Base-by-base conservation (phyloP, 2,113 vertebrate genomes). In the Gallinago media region DNA sequence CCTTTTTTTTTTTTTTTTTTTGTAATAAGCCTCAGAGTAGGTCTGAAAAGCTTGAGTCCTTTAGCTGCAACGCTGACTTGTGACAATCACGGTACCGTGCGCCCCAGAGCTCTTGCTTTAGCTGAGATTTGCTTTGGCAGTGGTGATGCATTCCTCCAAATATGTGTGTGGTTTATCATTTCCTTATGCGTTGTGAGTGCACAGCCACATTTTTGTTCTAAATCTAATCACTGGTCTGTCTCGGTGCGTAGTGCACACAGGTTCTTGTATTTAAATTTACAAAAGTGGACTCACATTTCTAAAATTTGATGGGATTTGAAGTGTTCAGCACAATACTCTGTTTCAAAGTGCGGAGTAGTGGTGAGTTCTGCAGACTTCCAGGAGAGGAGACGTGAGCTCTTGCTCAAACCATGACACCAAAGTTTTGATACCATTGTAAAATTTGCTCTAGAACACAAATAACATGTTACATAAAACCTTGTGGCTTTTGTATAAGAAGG, bases 401-500 rank as follows among this genome's bases (percentile, higher is more conserved):
- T 77, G 11, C 26, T 65, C 27, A 65, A 22, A 44, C 40, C 27
- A 42, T 2, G 4, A 42, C 27, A 20, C 78, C 96, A 66, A 84
- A 94, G 62, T 46, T 97, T 95, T 81, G 85, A 76, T 81, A 82
- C 86, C 46, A 22, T 66, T 68, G 67, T 93, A 72, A 94, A 95
- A 55, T 96, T 88, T 85, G 54, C 78, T 93, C 4, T 92, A 26
- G 46, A 68, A 67, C 6, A 1, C 44, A 76, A 74, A 50, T 74
- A 72, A 31, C 3, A 4, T 92, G 87, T 85, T 65, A 38, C 36
- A 2, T 85, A 75, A 88, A 93, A 70, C 23, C 22, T 36, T 21
- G 18, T 90, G 31, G 27, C 11, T 90, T 73, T 93, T 86, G 9
- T 71, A 15, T 68, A 62, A 85, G 52, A 89, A 88, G 36, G 23